Conservation (phyloP, 2,113 vertebrate species). For the Periophthalmodon schlosseri region DNA sequence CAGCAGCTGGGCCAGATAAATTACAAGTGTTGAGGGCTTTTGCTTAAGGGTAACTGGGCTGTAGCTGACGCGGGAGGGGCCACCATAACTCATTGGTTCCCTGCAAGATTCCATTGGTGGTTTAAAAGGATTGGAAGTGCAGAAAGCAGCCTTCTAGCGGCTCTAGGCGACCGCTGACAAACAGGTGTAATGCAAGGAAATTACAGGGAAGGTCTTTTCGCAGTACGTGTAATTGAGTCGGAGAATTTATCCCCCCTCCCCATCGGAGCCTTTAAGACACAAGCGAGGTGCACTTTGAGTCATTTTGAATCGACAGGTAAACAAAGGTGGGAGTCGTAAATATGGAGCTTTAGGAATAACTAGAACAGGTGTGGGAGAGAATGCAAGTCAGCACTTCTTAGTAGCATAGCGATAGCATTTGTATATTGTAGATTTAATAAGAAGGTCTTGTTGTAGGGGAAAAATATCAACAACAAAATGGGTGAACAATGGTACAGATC, state of each 20-base stretch:
- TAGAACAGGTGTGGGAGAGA: not conserved
- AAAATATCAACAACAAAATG: too few species aligned
- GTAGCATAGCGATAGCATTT: too few species aligned
- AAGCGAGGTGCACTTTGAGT: constrained; percentile 15
- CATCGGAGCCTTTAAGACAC: constrained; percentile 1
- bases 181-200: constrained; percentile 40
- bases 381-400: not conserved
- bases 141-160: constrained; percentile 13
- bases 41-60: constrained; percentile 26
- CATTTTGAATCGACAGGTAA: constrained; percentile 22
- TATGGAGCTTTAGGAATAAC: not conserved
- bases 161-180: constrained; percentile 29
- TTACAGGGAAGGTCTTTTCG: constrained; percentile 28
- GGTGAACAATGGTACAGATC: too few species aligned
- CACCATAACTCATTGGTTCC: constrained; percentile 23
- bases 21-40: constrained; percentile 17
- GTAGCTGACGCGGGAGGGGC: constrained; percentile 6
- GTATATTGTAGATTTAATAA: too few species aligned
- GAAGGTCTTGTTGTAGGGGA: too few species aligned
- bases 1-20: constrained; percentile 31
- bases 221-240: constrained; percentile 38
- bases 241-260: constrained; percentile 22
- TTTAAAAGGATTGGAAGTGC: constrained; percentile 32
- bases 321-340: constrained; percentile 23
- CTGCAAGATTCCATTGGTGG: not conserved